Evolutionary conservation across 2,797 vertebrate genomes (phyloP).

Genomic region (Sebastes trivittatus): DNA sequence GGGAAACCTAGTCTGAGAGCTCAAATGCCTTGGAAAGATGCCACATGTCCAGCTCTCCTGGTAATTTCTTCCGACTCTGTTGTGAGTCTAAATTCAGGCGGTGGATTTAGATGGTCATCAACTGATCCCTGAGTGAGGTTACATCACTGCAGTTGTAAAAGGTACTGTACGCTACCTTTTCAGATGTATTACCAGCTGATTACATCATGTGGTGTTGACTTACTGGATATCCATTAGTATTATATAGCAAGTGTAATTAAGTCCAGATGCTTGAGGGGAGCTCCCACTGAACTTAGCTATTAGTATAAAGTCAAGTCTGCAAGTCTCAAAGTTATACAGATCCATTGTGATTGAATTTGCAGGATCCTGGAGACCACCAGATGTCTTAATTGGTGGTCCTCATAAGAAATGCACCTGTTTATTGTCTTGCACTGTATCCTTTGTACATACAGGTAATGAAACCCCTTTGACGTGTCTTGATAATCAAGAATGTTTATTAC

Average conservation of each 20-base stretch:
- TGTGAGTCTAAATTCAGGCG: conserved; percentile 2
- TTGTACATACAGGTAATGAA: not conserved
- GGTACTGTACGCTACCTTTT: conserved; percentile 22
- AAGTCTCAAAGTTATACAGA: not conserved
- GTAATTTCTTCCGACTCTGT: not conserved
- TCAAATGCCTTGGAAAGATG: conserved; percentile 28
- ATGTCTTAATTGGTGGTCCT: conserved; percentile 27
- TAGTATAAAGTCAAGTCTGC: not conserved
- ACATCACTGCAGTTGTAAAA: conserved; percentile 51
- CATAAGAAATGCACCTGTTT: not conserved
- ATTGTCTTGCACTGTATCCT: not conserved
- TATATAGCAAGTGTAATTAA: conserved; percentile 67
- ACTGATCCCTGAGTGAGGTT: conserved; percentile 43
- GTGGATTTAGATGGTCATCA: conserved; percentile 25
- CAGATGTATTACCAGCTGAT: conserved; percentile 49
- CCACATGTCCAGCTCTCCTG: conserved; percentile 10
- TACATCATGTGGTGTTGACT: conserved; percentile 67
- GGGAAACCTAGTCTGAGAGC: not conserved
- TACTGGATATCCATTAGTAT: conserved; percentile 57
- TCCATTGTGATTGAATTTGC: conserved; percentile 34
- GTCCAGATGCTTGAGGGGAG: conserved; percentile 64
- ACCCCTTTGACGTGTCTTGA: not conserved
- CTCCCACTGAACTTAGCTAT: conserved; percentile 16
- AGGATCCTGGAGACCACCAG: conserved; percentile 20
- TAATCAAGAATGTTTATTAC: not conserved